Percentiles rank a stretch among this genome's conserved stretches.
Conservation (phyloP, 30 jellyfish, hydroid and myxozoan species). For the Chironex yamaguchii region DNA sequence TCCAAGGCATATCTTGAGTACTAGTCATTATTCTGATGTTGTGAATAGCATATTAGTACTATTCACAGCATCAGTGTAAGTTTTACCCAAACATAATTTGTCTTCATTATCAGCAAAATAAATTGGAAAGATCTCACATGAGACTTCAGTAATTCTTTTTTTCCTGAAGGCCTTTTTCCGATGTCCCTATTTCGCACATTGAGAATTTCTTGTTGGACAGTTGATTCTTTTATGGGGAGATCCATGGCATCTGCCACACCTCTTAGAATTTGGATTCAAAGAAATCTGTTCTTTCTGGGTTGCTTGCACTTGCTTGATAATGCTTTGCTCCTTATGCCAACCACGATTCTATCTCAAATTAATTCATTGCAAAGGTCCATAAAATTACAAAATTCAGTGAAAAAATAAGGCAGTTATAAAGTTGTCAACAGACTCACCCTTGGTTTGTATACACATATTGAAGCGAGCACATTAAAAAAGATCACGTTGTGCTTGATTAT, state of each 20-base stretch:
- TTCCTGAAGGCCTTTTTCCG: slow-evolving; percentile 40
- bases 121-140: slow-evolving; percentile 54
- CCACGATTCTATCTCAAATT: slow-evolving; percentile 42
- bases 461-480: no score
- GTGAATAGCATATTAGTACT: no score
- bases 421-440: no score
- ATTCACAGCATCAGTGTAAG: slow-evolving; percentile 19
- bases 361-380: slow-evolving; percentile 29
- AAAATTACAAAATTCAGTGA: no score
- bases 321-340: slow-evolving; percentile 45
- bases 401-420: no score
- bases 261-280: neutral
- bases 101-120: slow-evolving; percentile 16
- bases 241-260: slow-evolving; percentile 17
- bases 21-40: no score
- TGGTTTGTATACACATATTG: no score
- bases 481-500: no score
- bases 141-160: neutral
- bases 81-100: slow-evolving; percentile 41
- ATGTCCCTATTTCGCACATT: slow-evolving; percentile 2
- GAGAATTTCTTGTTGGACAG: slow-evolving; percentile 40
- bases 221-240: slow-evolving; percentile 14
- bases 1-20: slow-evolving; percentile 53
- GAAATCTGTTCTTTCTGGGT: slow-evolving; percentile 16
- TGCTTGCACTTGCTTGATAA: slow-evolving; percentile 25